phyloP scores from a whole-genome alignment of 2,888 invertebrate genomes.

The Oxystoma pomonae region DNA sequence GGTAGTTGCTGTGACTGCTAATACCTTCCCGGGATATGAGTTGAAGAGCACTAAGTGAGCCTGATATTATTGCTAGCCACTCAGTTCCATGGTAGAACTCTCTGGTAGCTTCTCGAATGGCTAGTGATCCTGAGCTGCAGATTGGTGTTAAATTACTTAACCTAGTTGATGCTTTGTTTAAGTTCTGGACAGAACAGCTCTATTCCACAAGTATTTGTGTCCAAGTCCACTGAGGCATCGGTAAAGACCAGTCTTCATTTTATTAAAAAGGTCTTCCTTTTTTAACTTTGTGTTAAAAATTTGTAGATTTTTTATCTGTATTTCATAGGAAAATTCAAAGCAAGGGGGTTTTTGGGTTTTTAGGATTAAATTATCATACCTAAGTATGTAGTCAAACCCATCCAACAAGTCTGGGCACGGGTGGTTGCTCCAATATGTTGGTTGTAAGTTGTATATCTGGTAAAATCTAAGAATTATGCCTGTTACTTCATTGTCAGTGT shows the following conservation, averaged over 20 bases:
- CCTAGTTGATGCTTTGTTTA: neutral
- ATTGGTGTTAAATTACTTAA: neutral
- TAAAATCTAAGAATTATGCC: neutral
- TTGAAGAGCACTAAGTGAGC: neutral
- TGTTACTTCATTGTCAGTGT: neutral
- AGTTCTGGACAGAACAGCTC: neutral
- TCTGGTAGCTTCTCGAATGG: neutral
- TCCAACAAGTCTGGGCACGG: neutral
- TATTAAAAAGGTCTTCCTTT: neutral
- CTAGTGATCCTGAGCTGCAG: neutral
- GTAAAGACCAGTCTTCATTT: neutral
- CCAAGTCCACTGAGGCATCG: neutral
- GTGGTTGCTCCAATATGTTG: neutral
- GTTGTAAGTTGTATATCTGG: neutral
- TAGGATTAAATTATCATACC: neutral
- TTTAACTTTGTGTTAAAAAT: no score
- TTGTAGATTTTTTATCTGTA: no score
- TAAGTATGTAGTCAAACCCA: neutral
- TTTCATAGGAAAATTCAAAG: neutral
- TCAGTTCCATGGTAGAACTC: neutral
- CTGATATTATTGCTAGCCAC: neutral
- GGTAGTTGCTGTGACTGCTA: neutral
- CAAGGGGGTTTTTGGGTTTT: no score
- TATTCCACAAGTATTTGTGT: neutral
- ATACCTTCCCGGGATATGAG: neutral